Conservation (phyloP, 2,113 vertebrate genomes). For the human (Homo sapiens) region GRCh38 chr6:40810001-40810500, state of each 20-base stretch:
- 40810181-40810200: neutral
- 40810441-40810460: neutral
- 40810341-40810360: neutral
- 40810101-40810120: no score
- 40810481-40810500: neutral
- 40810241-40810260: neutral
- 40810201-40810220: neutral
- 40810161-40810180: neutral
- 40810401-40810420: neutral
- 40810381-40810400: neutral
- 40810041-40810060: neutral
- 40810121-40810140: neutral
- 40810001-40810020: neutral
- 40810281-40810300: neutral
- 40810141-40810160: neutral
- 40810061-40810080: neutral
- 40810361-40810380: neutral
- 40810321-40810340: neutral
- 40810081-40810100: neutral
- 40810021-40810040: neutral
- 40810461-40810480: neutral
- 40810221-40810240: neutral
- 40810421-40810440: neutral
- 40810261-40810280: neutral
- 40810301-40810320: no score